Base-by-base conservation (phyloP, 2,888 invertebrate species). In the Unio pictorum region DNA sequence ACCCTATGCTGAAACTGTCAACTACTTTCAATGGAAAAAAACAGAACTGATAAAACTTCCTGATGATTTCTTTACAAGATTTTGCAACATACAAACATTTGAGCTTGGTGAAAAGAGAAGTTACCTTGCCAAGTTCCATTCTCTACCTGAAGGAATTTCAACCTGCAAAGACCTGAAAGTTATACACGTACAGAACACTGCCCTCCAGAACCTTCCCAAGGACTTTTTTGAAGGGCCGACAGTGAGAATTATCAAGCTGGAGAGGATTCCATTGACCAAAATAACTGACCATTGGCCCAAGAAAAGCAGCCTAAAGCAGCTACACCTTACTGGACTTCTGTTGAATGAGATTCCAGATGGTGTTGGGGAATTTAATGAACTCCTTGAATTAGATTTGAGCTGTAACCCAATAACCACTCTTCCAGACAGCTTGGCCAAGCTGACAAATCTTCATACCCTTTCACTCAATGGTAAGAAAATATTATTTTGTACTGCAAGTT, bases 331-430 rank as follows among this genome's bases (percentile, higher is more conserved):
- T 26, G 80, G 84, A 61, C 79, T 88, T 61, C 80, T 76, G 60
- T 69, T 89, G 55, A 71, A 70, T 11, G 69, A 72, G 8, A 34
- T 88, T 5, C 87, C 87, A 4, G 66, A 71, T 3, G 78, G 82
- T 56, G 68, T 89, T 17, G 75, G 84, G 28, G 64, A 71, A 20
- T 74, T 86, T n/a, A 58, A 69, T 8, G 74, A 79, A 23, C 72
- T 88, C 30, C 63, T 75, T 26, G 61, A 74, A 15, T 74, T 89
- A 8, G 74, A 79, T 61, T 68, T 89, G 34, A 79, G 80, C 66
- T 77, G 83, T 75, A 87, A 88, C 68, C 83, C 80, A 4, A 73
- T 89, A 30, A 79, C 72, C 30, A 68, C 68, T 55, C 71, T 89
- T 26, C 88, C 88, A 34, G 81, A 83, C 34, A 75, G 78, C 59